Evolutionary conservation across 2,888 invertebrate genomes (phyloP), one percentile per base, ranked within the genome.

Genomic region (Drosophila maculinotata): DNA sequence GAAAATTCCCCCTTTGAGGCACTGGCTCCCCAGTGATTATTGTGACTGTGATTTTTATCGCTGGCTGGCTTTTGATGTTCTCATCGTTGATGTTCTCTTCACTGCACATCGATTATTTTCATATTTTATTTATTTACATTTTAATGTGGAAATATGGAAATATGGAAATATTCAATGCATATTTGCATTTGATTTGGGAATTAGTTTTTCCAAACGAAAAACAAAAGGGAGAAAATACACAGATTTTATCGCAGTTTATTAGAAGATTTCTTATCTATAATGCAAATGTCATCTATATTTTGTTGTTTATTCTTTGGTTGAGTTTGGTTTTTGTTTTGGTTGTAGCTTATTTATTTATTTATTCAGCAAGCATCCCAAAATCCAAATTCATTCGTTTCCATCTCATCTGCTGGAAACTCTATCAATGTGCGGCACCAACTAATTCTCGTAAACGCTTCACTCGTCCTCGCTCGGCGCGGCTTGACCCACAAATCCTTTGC

Each of bases 41-140:
- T 63, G 23, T 56, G 60, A 60, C 57, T 83, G 41, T 77, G 87
- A 86, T 81, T 84, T 68, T 63, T 74, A 86, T 80, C 82, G 65
- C 59, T 63, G 39, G 44, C 30, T 58, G 72, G 65, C 69, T 79
- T 87, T 83, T 84, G 77, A 86, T 76, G 76, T 79, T 66, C 35
- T 45, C 63, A 26, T 49, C 52, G n/a, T n/a, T 36, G 15, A 38
- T 44, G 7, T 30, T 49, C 67, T 23, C 31, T 25, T 60, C 57
- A 48, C 12, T 25, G 59, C 41, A 49, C 71, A 62, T 54, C 56
- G 75, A 64, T 63, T 45, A 36, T 67, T 57, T 60, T 54, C 74
- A 77, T 72, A 77, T 75, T 69, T 66, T 69, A 72, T 80, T 78
- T 80, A 85, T 87, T 85, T 79, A 72, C 69, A 83, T 86, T 83